These are phyloP conservation scores for Pomatorhinus ruficollis DNA, from an alignment of 2,113 vertebrate species.

Conservation along the genomic window DNA sequence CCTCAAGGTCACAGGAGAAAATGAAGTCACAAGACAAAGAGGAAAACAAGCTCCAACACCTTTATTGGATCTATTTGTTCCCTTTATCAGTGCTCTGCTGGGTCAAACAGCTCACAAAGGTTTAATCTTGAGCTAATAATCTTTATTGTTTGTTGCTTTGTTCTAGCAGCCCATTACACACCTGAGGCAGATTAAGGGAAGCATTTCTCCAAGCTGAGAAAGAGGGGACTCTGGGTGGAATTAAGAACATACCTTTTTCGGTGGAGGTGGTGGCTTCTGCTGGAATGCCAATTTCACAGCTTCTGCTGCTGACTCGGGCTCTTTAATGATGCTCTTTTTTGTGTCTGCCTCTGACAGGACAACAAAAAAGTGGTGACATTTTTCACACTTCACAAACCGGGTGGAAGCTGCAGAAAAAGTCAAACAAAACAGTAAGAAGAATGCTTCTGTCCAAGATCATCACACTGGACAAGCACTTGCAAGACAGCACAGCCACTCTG, in stretches of 20 bases:
- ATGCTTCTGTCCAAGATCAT: neutral
- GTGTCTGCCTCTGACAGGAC: conserved; percentile 96
- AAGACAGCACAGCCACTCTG: neutral
- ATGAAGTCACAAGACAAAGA: neutral
- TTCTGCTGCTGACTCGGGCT: conserved; percentile 92
- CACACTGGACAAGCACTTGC: neutral
- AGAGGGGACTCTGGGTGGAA: neutral
- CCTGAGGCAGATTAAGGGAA: neutral
- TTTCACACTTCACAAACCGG: conserved; percentile 98
- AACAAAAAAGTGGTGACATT: conserved; percentile 99
- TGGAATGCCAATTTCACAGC: conserved; percentile 94
- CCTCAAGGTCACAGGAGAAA: neutral
- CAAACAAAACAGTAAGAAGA: neutral
- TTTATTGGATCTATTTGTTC: neutral
- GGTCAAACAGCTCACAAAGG: neutral
- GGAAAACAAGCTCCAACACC: neutral
- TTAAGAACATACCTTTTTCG: conserved; percentile 86
- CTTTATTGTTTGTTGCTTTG: neutral
- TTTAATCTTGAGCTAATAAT: conserved; percentile 3
- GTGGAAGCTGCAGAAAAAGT: conserved; percentile 84
- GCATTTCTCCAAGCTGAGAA: neutral
- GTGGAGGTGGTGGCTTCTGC: conserved; percentile 94
- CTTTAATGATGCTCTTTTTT: conserved; percentile 93
- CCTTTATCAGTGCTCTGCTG: neutral
- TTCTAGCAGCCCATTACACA: neutral